Percentiles rank a stretch among this genome's conserved stretches.
Conservation (phyloP, 2,113 vertebrate genomes). For the Anseranas semipalmata region DNA sequence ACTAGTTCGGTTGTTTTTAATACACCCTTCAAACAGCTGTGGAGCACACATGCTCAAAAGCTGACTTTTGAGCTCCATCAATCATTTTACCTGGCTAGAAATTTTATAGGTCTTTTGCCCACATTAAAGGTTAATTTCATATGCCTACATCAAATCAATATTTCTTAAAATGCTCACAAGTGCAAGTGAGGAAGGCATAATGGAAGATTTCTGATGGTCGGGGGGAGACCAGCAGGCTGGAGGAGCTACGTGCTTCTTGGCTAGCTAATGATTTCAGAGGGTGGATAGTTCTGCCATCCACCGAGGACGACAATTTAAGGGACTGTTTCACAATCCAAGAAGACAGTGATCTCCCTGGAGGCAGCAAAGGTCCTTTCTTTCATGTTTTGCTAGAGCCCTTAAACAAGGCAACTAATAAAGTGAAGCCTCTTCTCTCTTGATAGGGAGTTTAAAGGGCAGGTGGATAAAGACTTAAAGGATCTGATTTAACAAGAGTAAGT, state of each 20-base stretch:
- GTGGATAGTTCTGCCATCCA: neutral
- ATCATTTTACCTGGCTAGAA: neutral
- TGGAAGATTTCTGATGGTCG: neutral
- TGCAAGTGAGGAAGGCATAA: no score
- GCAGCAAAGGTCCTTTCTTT: neutral
- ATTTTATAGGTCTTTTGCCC: neutral
- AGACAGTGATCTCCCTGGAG: neutral
- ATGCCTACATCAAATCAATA: neutral
- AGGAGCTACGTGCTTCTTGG: neutral
- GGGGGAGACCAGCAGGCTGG: neutral
- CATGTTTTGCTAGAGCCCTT: neutral
- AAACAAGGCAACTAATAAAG: neutral
- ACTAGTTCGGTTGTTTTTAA: neutral
- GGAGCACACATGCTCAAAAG: neutral
- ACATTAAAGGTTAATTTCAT: neutral
- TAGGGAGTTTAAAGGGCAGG: conserved; percentile 10
- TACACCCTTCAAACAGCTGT: neutral
- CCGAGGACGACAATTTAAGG: neutral
- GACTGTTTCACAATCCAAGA: neutral
- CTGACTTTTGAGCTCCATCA: neutral
- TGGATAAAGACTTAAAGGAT: neutral
- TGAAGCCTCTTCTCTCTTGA: neutral
- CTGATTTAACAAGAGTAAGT: neutral
- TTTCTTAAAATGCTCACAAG: neutral
- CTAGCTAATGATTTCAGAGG: neutral